These are phyloP conservation scores for Gavialis gangeticus DNA, from an alignment of 2,113 vertebrate genomes.

Conservation along the genomic window DNA sequence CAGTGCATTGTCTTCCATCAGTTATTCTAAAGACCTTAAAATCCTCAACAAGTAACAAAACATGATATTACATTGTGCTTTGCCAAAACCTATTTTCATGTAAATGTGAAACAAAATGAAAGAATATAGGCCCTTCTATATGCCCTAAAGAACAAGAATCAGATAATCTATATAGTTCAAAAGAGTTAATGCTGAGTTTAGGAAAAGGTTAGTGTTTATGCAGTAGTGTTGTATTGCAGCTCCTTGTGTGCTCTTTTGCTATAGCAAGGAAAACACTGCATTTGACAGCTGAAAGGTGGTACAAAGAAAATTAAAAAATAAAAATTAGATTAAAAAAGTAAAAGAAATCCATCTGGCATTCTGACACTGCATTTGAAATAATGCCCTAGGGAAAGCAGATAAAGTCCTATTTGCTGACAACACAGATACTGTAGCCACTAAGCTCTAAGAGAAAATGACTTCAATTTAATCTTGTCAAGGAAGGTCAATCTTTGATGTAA, in stretches of 20 bases:
- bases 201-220: not conserved
- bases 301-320: slow-evolving; percentile 64
- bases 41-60: not conserved
- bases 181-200: not conserved
- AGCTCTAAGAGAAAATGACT: slow-evolving; percentile 49
- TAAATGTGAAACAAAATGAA: not conserved
- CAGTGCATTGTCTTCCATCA: not conserved
- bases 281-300: slow-evolving; percentile 50
- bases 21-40: not conserved
- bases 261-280: not conserved
- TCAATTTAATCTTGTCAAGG: slow-evolving; percentile 67
- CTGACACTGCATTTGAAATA: slow-evolving; percentile 58
- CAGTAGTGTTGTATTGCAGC: not conserved
- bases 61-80: not conserved
- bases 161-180: not conserved
- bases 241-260: slow-evolving; percentile 2
- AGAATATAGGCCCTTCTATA: not conserved
- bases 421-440: slow-evolving; percentile 33
- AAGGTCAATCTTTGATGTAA: slow-evolving; percentile 55
- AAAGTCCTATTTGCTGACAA: slow-evolving; percentile 65
- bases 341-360: slow-evolving; percentile 48
- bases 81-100: not conserved
- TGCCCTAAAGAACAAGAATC: not conserved
- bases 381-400: slow-evolving; percentile 56
- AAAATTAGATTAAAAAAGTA: slow-evolving; percentile 57